Evolutionary conservation across 2,797 vertebrate species (phyloP).

Genomic region (Echiichthys vipera): DNA sequence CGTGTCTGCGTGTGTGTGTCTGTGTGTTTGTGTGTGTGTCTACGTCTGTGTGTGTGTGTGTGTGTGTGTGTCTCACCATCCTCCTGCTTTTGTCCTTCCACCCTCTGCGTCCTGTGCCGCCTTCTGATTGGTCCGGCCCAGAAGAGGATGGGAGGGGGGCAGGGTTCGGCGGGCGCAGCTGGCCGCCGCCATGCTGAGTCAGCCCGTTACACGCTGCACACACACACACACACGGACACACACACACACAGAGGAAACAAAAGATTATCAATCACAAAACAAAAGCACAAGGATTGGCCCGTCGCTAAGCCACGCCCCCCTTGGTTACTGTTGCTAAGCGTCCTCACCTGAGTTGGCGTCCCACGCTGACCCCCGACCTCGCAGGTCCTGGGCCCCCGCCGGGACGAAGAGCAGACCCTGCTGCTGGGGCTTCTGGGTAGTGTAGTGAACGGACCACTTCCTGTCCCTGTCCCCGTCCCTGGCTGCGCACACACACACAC

Average conservation of each 20-base stretch:
- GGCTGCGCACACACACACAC: constrained; percentile 74
- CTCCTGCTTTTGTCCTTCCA: constrained; percentile 80
- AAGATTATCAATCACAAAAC: too few species aligned
- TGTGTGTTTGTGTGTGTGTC: constrained; percentile 6
- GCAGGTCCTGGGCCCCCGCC: constrained; percentile 72
- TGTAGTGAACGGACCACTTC: constrained; percentile 95
- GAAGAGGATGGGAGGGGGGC: constrained; percentile 74
- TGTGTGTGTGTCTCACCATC: constrained; percentile 84
- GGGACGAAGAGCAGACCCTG: constrained; percentile 90
- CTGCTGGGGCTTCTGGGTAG: constrained; percentile 92
- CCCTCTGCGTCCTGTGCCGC: constrained; percentile 77
- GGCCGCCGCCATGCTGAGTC: constrained; percentile 88
- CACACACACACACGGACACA: constrained; percentile 40
- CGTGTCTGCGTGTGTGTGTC: neutral
- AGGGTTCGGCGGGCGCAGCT: constrained; percentile 87
- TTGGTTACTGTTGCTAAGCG: too few species aligned
- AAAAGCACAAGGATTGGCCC: too few species aligned
- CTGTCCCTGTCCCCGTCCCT: constrained; percentile 94
- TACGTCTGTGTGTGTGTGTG: constrained; percentile 31
- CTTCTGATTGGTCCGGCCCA: constrained; percentile 77
- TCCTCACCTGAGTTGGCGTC: neutral
- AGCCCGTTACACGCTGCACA: constrained; percentile 69
- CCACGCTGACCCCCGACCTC: constrained; percentile 84
- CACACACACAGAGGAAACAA: constrained; percentile 28
- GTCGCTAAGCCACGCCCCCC: too few species aligned